Percentiles rank a stretch among this genome's conserved stretches.
These are phyloP conservation scores for Aproaerema taeniolella DNA, from an alignment of 2,888 invertebrate species.

Conservation along the genomic window DNA sequence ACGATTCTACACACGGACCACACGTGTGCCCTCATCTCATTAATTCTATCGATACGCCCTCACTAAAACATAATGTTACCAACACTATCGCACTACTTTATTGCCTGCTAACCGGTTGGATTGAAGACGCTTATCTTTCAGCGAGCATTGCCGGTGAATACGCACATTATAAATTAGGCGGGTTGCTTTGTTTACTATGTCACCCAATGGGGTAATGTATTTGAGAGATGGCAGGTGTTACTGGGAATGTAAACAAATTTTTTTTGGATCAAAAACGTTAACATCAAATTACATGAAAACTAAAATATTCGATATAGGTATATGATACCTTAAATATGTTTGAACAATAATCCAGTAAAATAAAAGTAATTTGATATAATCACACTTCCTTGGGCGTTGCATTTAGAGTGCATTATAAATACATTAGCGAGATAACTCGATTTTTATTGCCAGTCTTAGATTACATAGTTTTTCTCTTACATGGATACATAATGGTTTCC, in stretches of 20 bases:
- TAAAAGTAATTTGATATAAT: slow-evolving; percentile 17
- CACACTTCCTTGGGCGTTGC: slow-evolving; percentile 25
- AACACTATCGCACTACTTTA: slow-evolving; percentile 54
- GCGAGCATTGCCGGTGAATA: slow-evolving; percentile 25
- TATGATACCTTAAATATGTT: too few species aligned
- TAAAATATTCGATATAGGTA: too few species aligned
- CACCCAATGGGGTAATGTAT: neutral
- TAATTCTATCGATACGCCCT: slow-evolving; percentile 72
- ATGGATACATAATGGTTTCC: too few species aligned
- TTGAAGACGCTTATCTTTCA: slow-evolving; percentile 32
- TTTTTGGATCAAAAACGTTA: too few species aligned
- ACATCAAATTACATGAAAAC: too few species aligned
- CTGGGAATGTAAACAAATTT: neutral
- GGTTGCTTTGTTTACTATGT: neutral
- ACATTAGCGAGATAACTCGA: slow-evolving; percentile 36
- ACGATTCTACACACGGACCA: slow-evolving; percentile 60
- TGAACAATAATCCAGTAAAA: slow-evolving; percentile 18
- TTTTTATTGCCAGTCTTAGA: slow-evolving; percentile 13
- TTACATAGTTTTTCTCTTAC: too few species aligned
- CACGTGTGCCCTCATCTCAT: slow-evolving; percentile 71
- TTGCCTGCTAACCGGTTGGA: slow-evolving; percentile 44
- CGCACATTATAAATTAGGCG: neutral
- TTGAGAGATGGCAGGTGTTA: slow-evolving; percentile 2
- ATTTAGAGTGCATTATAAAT: slow-evolving; percentile 47
- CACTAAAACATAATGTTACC: slow-evolving; percentile 61